phyloP scores from a whole-genome alignment of 2,888 invertebrate genomes.

The Chrysodeixis includens region DNA sequence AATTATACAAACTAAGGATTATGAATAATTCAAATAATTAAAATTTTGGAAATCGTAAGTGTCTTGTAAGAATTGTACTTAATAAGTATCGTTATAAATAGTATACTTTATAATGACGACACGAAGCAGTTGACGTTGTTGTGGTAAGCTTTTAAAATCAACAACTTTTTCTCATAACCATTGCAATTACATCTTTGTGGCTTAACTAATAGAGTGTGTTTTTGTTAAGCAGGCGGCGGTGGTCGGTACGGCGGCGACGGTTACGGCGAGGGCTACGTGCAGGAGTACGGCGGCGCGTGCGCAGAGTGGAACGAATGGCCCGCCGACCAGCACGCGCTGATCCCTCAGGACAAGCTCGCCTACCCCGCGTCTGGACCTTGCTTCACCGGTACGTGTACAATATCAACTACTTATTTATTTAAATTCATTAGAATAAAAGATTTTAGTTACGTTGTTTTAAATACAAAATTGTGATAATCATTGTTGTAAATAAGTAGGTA shows the following conservation, averaged over 20 bases:
- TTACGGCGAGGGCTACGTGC: conserved; percentile 83
- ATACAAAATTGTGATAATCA: no score
- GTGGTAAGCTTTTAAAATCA: neutral
- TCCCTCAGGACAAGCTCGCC: conserved; percentile 86
- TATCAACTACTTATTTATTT: neutral
- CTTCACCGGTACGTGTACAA: conserved; percentile 88
- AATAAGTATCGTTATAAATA: no score
- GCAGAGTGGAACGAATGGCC: conserved; percentile 86
- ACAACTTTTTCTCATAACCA: neutral
- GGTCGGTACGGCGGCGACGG: conserved; percentile 84
- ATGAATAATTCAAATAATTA: no score
- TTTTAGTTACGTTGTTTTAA: no score
- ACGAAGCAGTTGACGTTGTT: neutral
- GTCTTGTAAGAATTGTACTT: no score
- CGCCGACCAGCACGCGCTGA: conserved; percentile 84
- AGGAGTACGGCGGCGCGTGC: conserved; percentile 85
- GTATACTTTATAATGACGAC: neutral
- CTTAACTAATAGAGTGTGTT: neutral
- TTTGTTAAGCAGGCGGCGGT: conserved; percentile 70
- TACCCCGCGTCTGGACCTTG: conserved; percentile 90
- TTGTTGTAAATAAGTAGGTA: neutral
- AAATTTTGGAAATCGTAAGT: no score
- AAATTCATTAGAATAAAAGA: neutral
- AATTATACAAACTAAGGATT: no score
- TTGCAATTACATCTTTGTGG: neutral